phyloP scores from a whole-genome alignment of 2,888 invertebrate genomes.

The Polydrusus tereticollis region DNA sequence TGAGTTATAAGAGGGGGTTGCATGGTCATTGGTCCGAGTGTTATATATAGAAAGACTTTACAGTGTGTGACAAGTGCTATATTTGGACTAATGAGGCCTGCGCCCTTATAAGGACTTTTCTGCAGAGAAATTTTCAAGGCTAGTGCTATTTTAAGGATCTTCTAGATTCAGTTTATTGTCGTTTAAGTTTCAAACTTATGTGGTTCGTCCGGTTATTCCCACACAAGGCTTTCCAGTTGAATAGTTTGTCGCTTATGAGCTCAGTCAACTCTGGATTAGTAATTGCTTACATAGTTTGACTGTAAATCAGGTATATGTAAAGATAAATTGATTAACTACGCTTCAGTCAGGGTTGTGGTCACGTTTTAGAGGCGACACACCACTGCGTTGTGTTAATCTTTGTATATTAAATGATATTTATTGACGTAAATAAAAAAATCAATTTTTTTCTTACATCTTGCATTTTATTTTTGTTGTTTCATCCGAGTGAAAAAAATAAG shows the following conservation, averaged over 20 bases:
- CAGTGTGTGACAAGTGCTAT: not conserved
- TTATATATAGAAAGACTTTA: not conserved
- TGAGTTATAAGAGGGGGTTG: not conserved
- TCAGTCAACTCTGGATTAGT: too few species aligned
- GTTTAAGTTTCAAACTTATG: not conserved
- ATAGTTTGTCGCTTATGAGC: too few species aligned
- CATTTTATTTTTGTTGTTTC: not conserved
- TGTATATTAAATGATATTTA: slow-evolving; percentile 8
- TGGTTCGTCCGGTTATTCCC: too few species aligned
- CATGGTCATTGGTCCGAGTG: not conserved
- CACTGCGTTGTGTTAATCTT: not conserved
- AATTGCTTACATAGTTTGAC: too few species aligned
- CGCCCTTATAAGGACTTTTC: not conserved
- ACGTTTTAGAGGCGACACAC: slow-evolving; percentile 22
- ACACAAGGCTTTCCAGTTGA: too few species aligned
- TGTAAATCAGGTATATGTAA: not conserved
- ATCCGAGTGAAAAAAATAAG: not conserved
- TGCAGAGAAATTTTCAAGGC: slow-evolving; percentile 22
- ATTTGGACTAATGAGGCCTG: not conserved
- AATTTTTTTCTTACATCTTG: slow-evolving; percentile 6
- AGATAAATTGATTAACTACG: not conserved
- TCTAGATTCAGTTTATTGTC: slow-evolving; percentile 15
- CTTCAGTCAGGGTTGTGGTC: not conserved
- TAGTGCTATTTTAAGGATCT: slow-evolving; percentile 31
- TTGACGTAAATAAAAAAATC: slow-evolving; percentile 16